These are phyloP conservation scores for Apeltes quadracus DNA, from an alignment of 2,113 vertebrate species.

Conservation along the genomic window DNA sequence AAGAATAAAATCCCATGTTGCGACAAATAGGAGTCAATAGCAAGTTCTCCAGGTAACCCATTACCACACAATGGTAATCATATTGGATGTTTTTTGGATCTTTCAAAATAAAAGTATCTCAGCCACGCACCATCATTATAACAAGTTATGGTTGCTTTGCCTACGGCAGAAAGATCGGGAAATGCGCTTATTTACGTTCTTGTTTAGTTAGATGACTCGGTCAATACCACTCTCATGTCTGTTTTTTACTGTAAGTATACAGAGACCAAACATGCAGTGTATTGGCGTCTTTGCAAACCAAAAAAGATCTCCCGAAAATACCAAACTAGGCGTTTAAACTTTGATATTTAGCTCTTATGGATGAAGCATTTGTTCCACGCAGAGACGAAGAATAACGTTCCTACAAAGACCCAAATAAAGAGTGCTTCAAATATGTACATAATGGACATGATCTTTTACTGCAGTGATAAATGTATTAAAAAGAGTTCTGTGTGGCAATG, in stretches of 20 bases:
- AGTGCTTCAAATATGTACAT: too few relatives aligned
- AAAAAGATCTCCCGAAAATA: not conserved
- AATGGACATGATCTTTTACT: not conserved
- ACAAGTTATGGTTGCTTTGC: not conserved
- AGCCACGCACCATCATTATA: too few relatives aligned
- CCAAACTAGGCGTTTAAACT: not conserved
- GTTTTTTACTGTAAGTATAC: not conserved
- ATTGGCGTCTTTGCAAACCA: not conserved
- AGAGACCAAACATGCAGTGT: not conserved
- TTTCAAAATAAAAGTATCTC: not conserved
- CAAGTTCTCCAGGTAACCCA: not conserved
- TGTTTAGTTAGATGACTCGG: not conserved
- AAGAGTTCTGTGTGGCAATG: not conserved
- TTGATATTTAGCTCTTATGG: not conserved
- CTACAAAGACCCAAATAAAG: not conserved
- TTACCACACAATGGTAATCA: not conserved
- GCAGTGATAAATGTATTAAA: not conserved
- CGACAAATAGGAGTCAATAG: not conserved
- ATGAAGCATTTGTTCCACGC: not conserved
- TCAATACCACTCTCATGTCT: not conserved
- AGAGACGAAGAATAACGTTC: not conserved
- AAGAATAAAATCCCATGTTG: too few relatives aligned
- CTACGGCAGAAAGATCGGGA: not conserved
- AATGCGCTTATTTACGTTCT: not conserved
- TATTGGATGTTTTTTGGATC: constrained; percentile 6